Conservation (phyloP, 2,113 vertebrate genomes). For the Bubo scandiacus region DNA sequence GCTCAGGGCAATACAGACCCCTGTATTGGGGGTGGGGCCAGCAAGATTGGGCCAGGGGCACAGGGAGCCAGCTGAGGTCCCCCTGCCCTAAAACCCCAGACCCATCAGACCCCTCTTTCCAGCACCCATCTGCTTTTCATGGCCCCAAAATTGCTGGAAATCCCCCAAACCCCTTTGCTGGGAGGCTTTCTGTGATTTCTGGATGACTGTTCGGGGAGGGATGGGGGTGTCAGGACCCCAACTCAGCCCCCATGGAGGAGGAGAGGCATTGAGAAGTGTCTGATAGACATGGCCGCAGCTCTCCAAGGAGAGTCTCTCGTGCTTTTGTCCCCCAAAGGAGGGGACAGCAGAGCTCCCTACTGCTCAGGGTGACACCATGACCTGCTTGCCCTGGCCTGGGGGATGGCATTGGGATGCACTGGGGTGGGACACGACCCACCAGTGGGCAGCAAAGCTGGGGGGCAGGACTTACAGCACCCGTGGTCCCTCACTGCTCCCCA, state of each 20-base stretch:
- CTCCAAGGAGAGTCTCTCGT: not conserved
- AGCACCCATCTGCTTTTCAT: not conserved
- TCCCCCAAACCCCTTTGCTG: not conserved
- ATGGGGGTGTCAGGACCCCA: accelerated
- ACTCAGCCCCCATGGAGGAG: not conserved
- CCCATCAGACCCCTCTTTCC: not conserved
- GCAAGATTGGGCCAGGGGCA: accelerated
- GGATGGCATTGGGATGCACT: not conserved
- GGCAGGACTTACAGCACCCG: accelerated
- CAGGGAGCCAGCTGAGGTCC: too few relatives aligned
- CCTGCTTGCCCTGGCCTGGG: not conserved
- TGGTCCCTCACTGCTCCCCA: accelerated
- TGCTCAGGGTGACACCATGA: not conserved
- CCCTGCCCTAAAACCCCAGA: not conserved
- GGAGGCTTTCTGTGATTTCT: not conserved
- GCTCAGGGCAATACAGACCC: not conserved
- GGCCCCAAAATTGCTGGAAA: not conserved
- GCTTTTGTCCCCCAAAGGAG: not conserved
- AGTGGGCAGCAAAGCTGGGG: not conserved
- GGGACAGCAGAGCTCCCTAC: not conserved
- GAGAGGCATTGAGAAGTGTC: not conserved
- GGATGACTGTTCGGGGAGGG: not conserved
- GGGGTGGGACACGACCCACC: accelerated
- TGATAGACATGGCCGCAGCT: not conserved
- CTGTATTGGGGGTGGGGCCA: too few relatives aligned